These are phyloP conservation scores for Anableps anableps DNA, from an alignment of 2,797 vertebrate genomes.

Conservation along the genomic window DNA sequence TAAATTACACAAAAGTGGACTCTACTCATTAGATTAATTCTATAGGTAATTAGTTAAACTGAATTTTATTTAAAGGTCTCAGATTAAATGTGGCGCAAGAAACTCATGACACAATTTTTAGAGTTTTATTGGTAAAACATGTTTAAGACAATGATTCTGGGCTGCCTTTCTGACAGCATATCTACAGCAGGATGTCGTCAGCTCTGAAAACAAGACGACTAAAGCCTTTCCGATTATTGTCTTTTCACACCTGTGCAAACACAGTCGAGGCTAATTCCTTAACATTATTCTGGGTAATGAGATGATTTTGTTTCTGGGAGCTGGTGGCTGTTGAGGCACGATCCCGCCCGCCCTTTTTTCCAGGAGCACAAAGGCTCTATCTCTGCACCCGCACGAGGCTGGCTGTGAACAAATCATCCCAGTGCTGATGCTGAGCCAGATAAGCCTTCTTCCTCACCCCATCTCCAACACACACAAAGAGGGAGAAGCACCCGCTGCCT, in stretches of 20 bases:
- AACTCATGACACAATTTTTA: no score
- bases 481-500: slow-evolving; percentile 21
- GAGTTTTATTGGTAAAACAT: background rate
- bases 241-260: slow-evolving; percentile 36
- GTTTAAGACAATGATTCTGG: background rate
- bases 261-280: slow-evolving; percentile 37
- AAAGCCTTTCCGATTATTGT: background rate
- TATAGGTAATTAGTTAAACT: background rate
- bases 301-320: slow-evolving; percentile 33
- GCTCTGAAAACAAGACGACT: slow-evolving; percentile 16
- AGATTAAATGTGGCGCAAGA: background rate
- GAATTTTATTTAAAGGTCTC: background rate
- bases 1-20: background rate
- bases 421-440: slow-evolving; percentile 62
- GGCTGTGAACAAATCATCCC: slow-evolving; percentile 57
- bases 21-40: background rate
- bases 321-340: slow-evolving; percentile 50
- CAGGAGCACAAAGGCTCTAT: slow-evolving; percentile 56
- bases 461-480: slow-evolving; percentile 19
- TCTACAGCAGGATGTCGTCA: slow-evolving; percentile 9
- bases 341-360: slow-evolving; percentile 44
- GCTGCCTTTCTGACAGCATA: background rate
- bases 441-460: slow-evolving; percentile 51
- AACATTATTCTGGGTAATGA: slow-evolving; percentile 37
- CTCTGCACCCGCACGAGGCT: slow-evolving; percentile 54